Base-by-base conservation (phyloP, 2,113 vertebrate species). In the Thalassarche chlororhynchos region DNA sequence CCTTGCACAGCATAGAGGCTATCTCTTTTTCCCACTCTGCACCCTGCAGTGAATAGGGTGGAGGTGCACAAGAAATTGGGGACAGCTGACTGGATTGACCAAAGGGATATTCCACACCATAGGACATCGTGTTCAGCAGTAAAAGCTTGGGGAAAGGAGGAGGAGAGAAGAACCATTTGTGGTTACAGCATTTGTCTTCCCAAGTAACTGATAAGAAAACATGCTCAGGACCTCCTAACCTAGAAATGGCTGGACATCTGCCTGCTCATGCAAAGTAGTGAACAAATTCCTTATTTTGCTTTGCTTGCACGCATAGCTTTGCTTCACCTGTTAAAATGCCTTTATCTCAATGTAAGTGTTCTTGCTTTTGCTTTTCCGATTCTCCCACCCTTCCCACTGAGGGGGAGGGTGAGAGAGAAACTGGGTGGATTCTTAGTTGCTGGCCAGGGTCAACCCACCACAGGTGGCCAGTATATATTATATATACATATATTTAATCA, bases 191-290 rank as follows among this genome's bases (percentile, higher is more conserved):
- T 84, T 61, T 71, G 40, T 42, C 19, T 61, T 71, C 14, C 15
- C 44, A 61, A 52, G n/a, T n/a, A 61, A 61, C 24, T 0, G 0
- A 14, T 15, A 42, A 70, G n/a, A 83, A 40, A 15, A 42, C 5
- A 9, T 24, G 14, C 18, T 61, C 11, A 71, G 14, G 24, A 23
- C 15, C 14, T 60, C 29, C 52, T 38, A 44, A 57, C 26, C 16
- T 47, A 28, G 42, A 57, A 38, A 12, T 57, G 42, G 6, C 34
- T 57, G 34, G 12, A 57, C 17, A 47, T 49, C 28, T 69, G 52
- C n/a, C 42, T 60, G 29, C 23, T 58, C 34, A 47, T 58, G 28
- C 9, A 31, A 57, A 68, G 9, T 6, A 36, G 10, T n/a, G 15
- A 68, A 81, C 15, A 55, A 36, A 46, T 36, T 46, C 9, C 38